Conservation (phyloP, 2,113 vertebrate species). For the Thalassoma bifasciatum region DNA sequence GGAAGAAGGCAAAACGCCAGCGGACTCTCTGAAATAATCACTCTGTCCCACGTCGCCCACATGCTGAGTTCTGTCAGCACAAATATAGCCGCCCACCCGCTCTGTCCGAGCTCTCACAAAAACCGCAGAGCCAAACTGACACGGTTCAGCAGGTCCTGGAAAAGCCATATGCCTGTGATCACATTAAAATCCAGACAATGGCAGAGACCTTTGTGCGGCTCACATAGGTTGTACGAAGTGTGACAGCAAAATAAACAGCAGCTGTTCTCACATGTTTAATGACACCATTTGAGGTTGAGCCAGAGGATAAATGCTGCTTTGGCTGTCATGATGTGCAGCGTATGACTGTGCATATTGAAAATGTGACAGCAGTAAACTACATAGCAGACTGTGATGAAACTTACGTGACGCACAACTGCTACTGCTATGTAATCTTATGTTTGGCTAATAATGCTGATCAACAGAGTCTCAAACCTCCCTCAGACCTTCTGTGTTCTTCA, state of each 20-base stretch:
- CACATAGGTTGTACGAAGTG: slow-evolving; percentile 16
- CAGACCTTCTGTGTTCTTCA: too few relatives aligned
- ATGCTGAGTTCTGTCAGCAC: slow-evolving; percentile 49
- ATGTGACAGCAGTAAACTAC: not conserved
- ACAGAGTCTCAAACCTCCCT: too few relatives aligned
- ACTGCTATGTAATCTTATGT: too few relatives aligned
- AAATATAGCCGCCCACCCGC: slow-evolving; percentile 51
- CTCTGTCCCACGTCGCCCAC: slow-evolving; percentile 46
- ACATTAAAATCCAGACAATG: slow-evolving; percentile 19
- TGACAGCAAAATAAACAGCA: slow-evolving; percentile 18
- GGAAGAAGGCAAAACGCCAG: slow-evolving; percentile 45
- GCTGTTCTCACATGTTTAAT: slow-evolving; percentile 11
- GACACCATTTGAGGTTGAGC: slow-evolving; percentile 1
- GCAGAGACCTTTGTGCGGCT: slow-evolving; percentile 4
- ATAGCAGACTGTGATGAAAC: too few relatives aligned
- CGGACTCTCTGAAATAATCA: slow-evolving; percentile 62
- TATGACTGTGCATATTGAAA: not conserved
- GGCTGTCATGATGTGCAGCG: not conserved
- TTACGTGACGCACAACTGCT: too few relatives aligned
- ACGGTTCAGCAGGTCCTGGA: slow-evolving; percentile 32
- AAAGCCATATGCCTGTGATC: slow-evolving; percentile 21
- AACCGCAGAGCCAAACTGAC: slow-evolving; percentile 21
- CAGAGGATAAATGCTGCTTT: not conserved
- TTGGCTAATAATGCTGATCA: too few relatives aligned
- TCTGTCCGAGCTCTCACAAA: slow-evolving; percentile 19